A percentile compares a stretch with the other conserved stretches of the same genome.
Evolutionary conservation across 2,888 invertebrate species (phyloP).

Genomic region (Rhamnusium bicolor): DNA sequence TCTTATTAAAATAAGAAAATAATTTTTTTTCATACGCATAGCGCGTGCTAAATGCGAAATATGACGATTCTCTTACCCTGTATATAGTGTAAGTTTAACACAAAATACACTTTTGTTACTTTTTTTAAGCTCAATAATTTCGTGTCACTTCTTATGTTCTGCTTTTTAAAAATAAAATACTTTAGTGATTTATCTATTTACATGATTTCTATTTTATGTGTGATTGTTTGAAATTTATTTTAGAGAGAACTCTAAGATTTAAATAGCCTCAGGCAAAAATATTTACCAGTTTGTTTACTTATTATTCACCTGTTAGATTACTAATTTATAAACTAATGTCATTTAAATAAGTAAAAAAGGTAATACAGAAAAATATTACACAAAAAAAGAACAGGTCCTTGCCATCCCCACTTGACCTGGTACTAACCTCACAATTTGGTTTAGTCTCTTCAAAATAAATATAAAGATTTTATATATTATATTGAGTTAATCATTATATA

Average conservation of each 20-base stretch:
- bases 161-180: not conserved
- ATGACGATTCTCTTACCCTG: not conserved
- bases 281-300: slow-evolving; percentile 1
- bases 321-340: not conserved
- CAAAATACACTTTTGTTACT: not conserved
- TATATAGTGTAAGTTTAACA: not conserved
- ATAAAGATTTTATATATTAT: not conserved
- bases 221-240: not conserved
- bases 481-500: not conserved
- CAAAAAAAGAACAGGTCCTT: not conserved
- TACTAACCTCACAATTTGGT: not conserved
- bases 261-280: not conserved
- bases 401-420: not conserved
- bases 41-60: too few relatives aligned
- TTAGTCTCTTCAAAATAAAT: not conserved
- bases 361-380: not conserved
- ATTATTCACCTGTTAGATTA: not conserved
- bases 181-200: not conserved
- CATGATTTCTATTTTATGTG: not conserved
- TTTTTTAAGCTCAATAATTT: not conserved
- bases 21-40: not conserved
- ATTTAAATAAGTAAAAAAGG: not conserved
- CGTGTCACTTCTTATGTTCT: not conserved
- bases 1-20: not conserved
- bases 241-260: not conserved